Base-by-base conservation (phyloP, 2,888 invertebrate species). In the Pterobdella sp. region DNA sequence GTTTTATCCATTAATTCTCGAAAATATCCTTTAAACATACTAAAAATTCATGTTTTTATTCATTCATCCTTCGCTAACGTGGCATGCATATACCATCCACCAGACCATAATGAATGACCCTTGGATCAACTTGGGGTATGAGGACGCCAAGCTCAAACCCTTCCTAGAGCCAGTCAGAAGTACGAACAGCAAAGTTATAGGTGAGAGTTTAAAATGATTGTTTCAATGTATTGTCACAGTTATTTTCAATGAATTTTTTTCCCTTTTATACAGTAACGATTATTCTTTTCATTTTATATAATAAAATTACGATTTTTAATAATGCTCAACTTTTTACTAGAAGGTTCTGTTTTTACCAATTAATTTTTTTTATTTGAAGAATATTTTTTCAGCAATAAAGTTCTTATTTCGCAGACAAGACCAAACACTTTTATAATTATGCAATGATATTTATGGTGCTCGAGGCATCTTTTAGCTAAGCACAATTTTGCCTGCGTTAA, bases 101-200 rank as follows among this genome's bases (percentile, higher is more conserved):
- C 68, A 88, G 87, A 87, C 86, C 78, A 89, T 90, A 81, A 90
- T 90, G 90, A 90, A 93, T 84, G 98, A 98, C 87, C 93, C 94
- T 85, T 98, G 96, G 96, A 96, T 97, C 94, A 97, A 97, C 87
- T 92, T 94, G 86, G 95, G 96, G 82, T 95, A 94, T 86, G 97
- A 98, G 85, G 97, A 96, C 79, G 86, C 95, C 81, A 97, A 97
- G 86, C 88, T 98, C 79, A 91, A 93, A 87, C 98, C 98, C 72
- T 97, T 91, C 86, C 87, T 91, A 79, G 97, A 98, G 87, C 82
- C 82, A 69, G 76, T 79, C 52, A 79, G 78, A 78, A 80, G 81
- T 76, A 77, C 78, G 69, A 79, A 81, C 77, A 80, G 80, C 76
- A 75, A 76, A 76, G 79, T 82, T 77, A 81, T 83, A 82, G 83